These are phyloP conservation scores for Triplophysa rosa DNA, from an alignment of 2,113 vertebrate genomes.

Conservation along the genomic window DNA sequence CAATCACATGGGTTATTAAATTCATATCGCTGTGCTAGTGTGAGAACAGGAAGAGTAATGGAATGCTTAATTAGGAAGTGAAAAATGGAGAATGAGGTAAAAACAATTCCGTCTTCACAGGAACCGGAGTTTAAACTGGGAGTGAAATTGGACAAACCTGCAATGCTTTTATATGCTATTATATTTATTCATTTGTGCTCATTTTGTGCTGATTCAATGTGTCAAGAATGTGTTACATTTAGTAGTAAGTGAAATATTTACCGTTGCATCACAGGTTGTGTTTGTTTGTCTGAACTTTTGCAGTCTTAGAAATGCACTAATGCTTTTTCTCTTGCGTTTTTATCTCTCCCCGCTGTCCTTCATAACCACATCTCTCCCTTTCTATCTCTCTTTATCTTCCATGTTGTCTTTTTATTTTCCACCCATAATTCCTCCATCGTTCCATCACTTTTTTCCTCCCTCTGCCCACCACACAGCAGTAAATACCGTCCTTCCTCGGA, in stretches of 20 bases:
- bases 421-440: not conserved
- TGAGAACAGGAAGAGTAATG: not conserved
- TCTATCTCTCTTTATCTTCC: not conserved
- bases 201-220: not conserved
- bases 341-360: not conserved
- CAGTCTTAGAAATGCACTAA: constrained; percentile 49
- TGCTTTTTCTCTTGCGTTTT: constrained; percentile 1
- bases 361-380: not conserved
- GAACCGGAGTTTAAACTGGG: not conserved
- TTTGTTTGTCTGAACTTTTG: constrained; percentile 20
- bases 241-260: not conserved
- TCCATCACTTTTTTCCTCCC: constrained; percentile 22
- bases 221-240: not conserved
- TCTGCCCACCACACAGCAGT: constrained; percentile 66
- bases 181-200: not conserved
- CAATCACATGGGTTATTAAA: not conserved
- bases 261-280: constrained; percentile 47
- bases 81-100: not conserved
- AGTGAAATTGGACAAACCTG: not conserved
- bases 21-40: not conserved
- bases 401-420: not conserved
- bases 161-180: not conserved
- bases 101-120: not conserved
- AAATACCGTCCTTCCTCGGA: constrained; percentile 95
- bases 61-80: not conserved